These are phyloP conservation scores for Poeciliopsis gracilis DNA, from an alignment of 2,797 vertebrate genomes.

Conservation along the genomic window DNA sequence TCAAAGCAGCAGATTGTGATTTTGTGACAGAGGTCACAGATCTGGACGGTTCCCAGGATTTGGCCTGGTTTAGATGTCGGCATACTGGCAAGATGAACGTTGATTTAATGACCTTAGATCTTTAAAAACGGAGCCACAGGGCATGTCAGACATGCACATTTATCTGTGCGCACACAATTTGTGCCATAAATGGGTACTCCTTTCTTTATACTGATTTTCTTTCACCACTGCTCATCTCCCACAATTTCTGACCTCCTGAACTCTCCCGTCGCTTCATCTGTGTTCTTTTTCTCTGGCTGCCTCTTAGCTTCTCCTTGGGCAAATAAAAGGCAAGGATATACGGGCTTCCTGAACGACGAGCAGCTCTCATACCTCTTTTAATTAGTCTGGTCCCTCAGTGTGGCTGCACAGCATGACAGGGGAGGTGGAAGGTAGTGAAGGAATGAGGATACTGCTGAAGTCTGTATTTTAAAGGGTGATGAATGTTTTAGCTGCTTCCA, in stretches of 20 bases:
- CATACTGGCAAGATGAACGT: constrained; percentile 43
- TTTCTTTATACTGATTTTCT: constrained; percentile 18
- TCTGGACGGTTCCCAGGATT: constrained; percentile 35
- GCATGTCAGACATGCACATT: constrained; percentile 4
- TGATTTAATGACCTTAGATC: constrained; percentile 18
- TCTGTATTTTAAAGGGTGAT: constrained; percentile 1
- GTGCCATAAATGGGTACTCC: background rate
- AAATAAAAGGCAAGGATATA: constrained; percentile 41
- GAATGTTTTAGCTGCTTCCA: constrained; percentile 8
- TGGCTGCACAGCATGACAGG: constrained; percentile 18
- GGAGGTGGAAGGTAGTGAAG: constrained; percentile 11
- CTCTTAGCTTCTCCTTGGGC: constrained; percentile 15
- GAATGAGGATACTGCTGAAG: background rate
- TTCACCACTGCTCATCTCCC: background rate
- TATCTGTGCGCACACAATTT: background rate
- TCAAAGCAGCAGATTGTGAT: constrained; percentile 53
- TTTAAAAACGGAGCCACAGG: constrained; percentile 17
- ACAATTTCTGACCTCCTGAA: constrained; percentile 1
- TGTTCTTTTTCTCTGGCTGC: background rate
- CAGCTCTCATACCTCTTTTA: constrained; percentile 45
- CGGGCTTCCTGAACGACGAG: constrained; percentile 36
- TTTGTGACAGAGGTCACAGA: constrained; percentile 15
- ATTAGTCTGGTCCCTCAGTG: constrained; percentile 46
- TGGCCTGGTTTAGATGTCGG: constrained; percentile 40
- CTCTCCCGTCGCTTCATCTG: background rate